Base-by-base conservation (phyloP, 1,140 invertebrate genomes). In the Drosophila nikananu region DNA sequence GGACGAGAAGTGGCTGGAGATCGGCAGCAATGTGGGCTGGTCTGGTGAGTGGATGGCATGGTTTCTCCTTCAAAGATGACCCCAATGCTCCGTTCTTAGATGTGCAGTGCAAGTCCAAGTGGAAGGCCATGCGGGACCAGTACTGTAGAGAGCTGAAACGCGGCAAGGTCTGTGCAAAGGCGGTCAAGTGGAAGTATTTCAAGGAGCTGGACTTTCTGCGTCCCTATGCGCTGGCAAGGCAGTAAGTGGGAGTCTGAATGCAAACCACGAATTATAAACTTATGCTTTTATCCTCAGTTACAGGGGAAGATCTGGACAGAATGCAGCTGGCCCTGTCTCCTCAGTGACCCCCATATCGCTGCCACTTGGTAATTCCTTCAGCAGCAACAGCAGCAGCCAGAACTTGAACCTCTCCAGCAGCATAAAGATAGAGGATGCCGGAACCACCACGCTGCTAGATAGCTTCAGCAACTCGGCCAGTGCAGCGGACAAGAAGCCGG, bases 181-280 rank as follows among this genome's bases (percentile, higher is more conserved):
- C 71, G 37, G 86, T 92, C 8, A 92, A 92, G 42, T 92, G 91
- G 91, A 92, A 92, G 49, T 92, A 92, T 49, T 92, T 92, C 10
- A 91, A 92, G 64, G 89, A 92, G 42, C 66, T 92, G 46, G 91
- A 92, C 30, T 92, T 92, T 64, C 54, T 92, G 49, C 86, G 89
- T 27, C 91, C 91, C 7, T 92, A 65, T 71, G 91, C 91, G 35
- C 72, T 92, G 48, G 77, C 91, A 39, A 83, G 91, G 30, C 87
- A 92, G 91, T 92, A 70, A 77, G 76, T 78, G 15, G 4, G 3
- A 8, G 4, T 5, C 2, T 10, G 1, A 0, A 12, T 2, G 4
- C 32, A 23, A 15, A 15, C 12, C 5, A 1, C 10, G 13, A n/a
- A 13, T 3, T 10, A 52, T 13, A 41, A 35, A 30, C 17, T 17